Evolutionary conservation across 2,797 vertebrate genomes (phyloP), one percentile per base, ranked within the genome.

Genomic region (Onychomys arenicola): DNA sequence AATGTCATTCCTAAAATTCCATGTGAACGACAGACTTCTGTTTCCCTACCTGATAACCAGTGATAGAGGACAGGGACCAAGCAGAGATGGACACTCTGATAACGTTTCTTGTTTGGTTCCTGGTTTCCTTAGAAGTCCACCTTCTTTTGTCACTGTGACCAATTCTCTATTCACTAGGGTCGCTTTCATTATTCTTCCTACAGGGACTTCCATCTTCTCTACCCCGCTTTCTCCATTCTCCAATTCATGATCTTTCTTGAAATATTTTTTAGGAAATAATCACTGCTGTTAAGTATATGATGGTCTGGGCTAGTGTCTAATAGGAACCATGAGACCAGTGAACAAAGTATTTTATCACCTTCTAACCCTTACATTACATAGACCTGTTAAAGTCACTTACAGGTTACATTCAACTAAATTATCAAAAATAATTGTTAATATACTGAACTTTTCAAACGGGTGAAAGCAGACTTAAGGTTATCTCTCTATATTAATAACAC

Each of bases 1-100:
- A 93, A 95, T 88, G 27, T 71, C 37, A 80, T 85, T 96, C 34
- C 21, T 82, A 94, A 94, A 95, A 94, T 73, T 90, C 16, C 49
- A 89, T 81, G 86, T 91, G 34, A 0, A 73, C 5, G 3, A 7
- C 57, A 69, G 78, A 27, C 7, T 25, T 94, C 49, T 76, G 19
- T 91, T 89, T 87, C 17, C 43, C 25, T 95, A 46, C 8, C n/a
- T 71, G n/a, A 87, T 16, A 88, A 77, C 19, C 59, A 84, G 5
- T 73, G 77, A 71, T 40, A 63, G 34, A 78, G 12, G 3, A 61
- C 25, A 90, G 9, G 49, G 49, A 80, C 49, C 91, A 83, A 57
- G 90, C 1, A 73, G 6, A 46, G 8, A 78, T 52, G 12, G 21
- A 85, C 43, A 57, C 5, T 86, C 43, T 65, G 21, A 78, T 89